Evolutionary conservation across 2,888 invertebrate genomes (phyloP).

Genomic region (Protonemura montana): DNA sequence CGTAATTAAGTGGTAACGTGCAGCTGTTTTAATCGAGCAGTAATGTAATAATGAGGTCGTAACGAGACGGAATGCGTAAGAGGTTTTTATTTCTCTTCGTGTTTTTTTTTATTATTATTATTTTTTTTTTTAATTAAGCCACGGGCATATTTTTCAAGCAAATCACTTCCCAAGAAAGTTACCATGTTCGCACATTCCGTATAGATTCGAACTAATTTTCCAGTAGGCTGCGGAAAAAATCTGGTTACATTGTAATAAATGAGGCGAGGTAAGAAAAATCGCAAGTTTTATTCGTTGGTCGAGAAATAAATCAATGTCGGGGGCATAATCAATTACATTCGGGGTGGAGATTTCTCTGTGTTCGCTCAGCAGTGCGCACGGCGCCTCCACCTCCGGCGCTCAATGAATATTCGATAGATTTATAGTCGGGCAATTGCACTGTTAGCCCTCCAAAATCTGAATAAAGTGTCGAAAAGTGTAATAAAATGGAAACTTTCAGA

Average conservation of each 20-base stretch:
- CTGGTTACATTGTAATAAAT: constrained; percentile 7
- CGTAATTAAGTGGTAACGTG: background rate
- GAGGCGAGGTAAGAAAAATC: background rate
- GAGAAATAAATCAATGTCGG: background rate
- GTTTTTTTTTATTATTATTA: background rate
- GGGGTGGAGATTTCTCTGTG: background rate
- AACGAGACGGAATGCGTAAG: background rate
- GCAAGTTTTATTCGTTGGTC: background rate
- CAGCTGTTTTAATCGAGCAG: background rate
- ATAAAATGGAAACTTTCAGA: constrained; percentile 1
- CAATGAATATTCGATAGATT: background rate
- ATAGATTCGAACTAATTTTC: background rate
- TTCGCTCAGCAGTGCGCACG: background rate
- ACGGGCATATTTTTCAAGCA: background rate
- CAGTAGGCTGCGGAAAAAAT: background rate
- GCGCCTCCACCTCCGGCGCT: background rate
- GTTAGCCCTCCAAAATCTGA: background rate
- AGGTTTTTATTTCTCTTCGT: background rate
- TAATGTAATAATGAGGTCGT: background rate
- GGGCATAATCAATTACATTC: background rate
- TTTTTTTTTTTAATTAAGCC: background rate
- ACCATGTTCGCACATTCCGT: background rate
- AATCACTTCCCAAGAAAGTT: background rate
- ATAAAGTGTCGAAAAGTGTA: background rate
- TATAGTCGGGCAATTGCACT: background rate